Conservation (phyloP, 2,888 invertebrate species). For the Microctonus brassicae region DNA sequence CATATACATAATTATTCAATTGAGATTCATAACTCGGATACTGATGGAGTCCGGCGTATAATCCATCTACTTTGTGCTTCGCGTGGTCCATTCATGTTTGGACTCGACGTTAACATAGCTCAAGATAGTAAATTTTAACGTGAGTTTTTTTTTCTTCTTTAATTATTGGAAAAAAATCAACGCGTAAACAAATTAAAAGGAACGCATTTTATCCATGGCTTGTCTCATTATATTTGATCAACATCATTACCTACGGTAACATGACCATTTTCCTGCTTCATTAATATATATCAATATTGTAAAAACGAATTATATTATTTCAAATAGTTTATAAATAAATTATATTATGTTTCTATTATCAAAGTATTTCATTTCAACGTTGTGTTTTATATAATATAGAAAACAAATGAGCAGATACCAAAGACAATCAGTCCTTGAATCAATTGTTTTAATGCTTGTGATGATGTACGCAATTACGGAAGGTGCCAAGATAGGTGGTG, state of each 20-base stretch:
- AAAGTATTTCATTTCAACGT: not conserved
- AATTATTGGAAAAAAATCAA: not conserved
- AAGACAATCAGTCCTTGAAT: conserved; percentile 48
- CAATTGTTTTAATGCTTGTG: conserved; percentile 48
- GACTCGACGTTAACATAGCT: conserved; percentile 50
- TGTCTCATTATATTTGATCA: not conserved
- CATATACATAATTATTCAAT: conserved; percentile 67
- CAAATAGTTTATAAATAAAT: too few relatives aligned
- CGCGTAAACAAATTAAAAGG: not conserved
- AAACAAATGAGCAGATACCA: conserved; percentile 20
- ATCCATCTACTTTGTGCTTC: conserved; percentile 46
- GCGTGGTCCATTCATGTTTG: conserved; percentile 64
- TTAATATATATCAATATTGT: not conserved
- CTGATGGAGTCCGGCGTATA: conserved; percentile 56
- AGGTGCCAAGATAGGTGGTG: conserved; percentile 55
- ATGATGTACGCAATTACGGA: conserved; percentile 49
- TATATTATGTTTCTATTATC: not conserved
- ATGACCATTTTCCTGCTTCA: not conserved
- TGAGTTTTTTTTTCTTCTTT: not conserved
- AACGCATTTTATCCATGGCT: not conserved
- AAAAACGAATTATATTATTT: too few relatives aligned
- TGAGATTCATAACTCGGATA: conserved; percentile 65
- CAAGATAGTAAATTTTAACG: not conserved
- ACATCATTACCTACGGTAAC: not conserved
- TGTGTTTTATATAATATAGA: not conserved